These are phyloP conservation scores for Zalophus californianus DNA, from an alignment of 2,797 vertebrate species.

Conservation along the genomic window DNA sequence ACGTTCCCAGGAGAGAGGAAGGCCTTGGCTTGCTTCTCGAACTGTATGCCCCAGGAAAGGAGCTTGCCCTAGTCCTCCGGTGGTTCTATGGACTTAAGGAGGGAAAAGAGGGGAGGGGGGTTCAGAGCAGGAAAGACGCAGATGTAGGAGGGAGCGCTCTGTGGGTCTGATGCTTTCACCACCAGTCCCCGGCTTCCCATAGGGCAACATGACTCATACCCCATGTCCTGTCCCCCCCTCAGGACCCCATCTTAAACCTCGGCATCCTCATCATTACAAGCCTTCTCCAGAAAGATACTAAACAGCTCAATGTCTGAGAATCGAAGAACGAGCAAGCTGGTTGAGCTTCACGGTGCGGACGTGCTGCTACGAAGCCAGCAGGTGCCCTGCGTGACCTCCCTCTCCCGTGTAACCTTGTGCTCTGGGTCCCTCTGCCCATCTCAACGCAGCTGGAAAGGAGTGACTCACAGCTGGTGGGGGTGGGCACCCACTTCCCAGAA, in stretches of 20 bases:
- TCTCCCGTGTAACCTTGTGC: neutral
- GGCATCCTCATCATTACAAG: conserved; percentile 92
- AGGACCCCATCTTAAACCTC: conserved; percentile 94
- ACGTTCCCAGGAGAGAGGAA: neutral
- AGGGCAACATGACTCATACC: rapidly evolving
- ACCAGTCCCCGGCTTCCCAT: rapidly evolving
- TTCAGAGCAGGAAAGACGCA: rapidly evolving
- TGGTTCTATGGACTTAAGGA: neutral
- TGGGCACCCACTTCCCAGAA: neutral
- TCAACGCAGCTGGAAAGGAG: neutral
- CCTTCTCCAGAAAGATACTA: conserved; percentile 92
- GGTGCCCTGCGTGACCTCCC: neutral
- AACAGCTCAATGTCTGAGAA: neutral
- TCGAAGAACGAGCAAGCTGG: rapidly evolving
- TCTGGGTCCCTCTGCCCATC: conserved; percentile 51
- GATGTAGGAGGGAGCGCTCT: rapidly evolving
- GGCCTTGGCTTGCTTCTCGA: neutral
- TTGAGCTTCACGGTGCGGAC: neutral
- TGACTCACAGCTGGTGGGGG: neutral
- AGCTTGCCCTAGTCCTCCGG: neutral
- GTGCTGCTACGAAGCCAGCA: neutral
- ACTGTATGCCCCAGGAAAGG: too few species aligned
- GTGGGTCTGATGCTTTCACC: rapidly evolving
- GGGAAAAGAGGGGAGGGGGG: neutral
- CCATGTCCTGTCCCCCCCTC: neutral